Evolutionary conservation across 2,888 invertebrate genomes (phyloP).

Genomic region (Melangyna quadrimaculata): DNA sequence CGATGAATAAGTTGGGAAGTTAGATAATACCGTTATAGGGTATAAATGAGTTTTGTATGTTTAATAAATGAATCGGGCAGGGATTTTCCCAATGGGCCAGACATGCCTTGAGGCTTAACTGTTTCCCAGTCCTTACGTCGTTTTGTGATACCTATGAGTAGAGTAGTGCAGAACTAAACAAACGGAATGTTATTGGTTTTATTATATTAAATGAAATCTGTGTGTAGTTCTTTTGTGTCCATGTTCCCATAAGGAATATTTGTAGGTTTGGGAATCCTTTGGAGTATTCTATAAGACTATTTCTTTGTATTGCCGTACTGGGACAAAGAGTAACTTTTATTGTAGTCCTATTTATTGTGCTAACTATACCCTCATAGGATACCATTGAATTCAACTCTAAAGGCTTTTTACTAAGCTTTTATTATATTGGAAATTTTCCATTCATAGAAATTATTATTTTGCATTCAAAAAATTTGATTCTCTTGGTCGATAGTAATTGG

Average conservation of each 20-base stretch:
- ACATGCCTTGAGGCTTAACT: not conserved
- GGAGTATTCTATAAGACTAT: not conserved
- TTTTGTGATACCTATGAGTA: conserved; percentile 13
- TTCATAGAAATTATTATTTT: not conserved
- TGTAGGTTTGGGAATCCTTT: not conserved
- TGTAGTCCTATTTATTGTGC: too few relatives aligned
- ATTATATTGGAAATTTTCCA: not conserved
- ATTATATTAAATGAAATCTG: not conserved
- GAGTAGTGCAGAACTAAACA: not conserved
- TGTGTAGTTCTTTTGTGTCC: not conserved
- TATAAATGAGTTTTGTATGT: not conserved
- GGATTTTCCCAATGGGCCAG: not conserved
- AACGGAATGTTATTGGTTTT: conserved; percentile 12
- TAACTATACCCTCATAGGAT: too few relatives aligned
- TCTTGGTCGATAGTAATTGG: not conserved
- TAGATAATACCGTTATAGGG: too few relatives aligned
- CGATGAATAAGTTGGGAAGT: too few relatives aligned
- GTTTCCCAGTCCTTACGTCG: conserved; percentile 12
- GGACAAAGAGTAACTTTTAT: too few relatives aligned
- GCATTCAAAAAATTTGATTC: not conserved
- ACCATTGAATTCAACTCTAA: too few relatives aligned
- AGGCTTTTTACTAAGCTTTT: not conserved
- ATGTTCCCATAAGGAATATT: not conserved
- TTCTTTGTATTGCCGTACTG: too few relatives aligned
- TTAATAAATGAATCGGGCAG: not conserved